Evolutionary conservation across 2,888 invertebrate species (phyloP).

Genomic region (Coenonympha glycerion): DNA sequence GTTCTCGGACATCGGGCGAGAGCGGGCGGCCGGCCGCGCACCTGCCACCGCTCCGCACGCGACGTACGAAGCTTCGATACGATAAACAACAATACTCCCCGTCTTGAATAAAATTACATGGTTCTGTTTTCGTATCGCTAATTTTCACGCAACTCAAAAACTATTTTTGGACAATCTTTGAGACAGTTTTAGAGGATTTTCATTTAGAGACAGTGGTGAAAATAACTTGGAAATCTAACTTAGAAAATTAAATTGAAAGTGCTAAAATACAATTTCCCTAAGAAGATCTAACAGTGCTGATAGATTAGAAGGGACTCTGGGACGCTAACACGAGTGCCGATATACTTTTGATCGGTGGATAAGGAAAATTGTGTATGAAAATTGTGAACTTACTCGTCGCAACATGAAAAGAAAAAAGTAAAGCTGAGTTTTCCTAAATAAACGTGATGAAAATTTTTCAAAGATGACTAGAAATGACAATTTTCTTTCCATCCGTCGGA

Average conservation of each 20-base stretch:
- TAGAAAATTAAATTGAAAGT: constrained; percentile 19
- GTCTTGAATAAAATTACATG: constrained; percentile 29
- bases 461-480: constrained; percentile 55
- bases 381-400: constrained; percentile 45
- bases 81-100: constrained; percentile 55
- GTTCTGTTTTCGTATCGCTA: constrained; percentile 29
- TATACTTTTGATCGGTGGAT: constrained; percentile 62
- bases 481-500: constrained; percentile 56
- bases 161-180: constrained; percentile 31
- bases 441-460: constrained; percentile 46
- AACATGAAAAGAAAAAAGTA: constrained; percentile 74
- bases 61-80: constrained; percentile 53
- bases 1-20: constrained; percentile 77
- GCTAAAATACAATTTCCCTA: constrained; percentile 35
- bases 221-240: constrained; percentile 20
- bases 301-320: constrained; percentile 68
- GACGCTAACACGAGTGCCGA: constrained; percentile 68
- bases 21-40: constrained; percentile 74
- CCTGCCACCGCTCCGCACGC: constrained; percentile 65
- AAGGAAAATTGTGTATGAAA: constrained; percentile 53
- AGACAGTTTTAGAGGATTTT: constrained; percentile 22
- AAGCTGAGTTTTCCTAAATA: constrained; percentile 23
- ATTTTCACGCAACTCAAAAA: constrained; percentile 34
- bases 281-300: constrained; percentile 64
- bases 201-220: constrained; percentile 42